phyloP scores from a whole-genome alignment of 2,797 vertebrate genomes.

The Myotis myotis region DNA sequence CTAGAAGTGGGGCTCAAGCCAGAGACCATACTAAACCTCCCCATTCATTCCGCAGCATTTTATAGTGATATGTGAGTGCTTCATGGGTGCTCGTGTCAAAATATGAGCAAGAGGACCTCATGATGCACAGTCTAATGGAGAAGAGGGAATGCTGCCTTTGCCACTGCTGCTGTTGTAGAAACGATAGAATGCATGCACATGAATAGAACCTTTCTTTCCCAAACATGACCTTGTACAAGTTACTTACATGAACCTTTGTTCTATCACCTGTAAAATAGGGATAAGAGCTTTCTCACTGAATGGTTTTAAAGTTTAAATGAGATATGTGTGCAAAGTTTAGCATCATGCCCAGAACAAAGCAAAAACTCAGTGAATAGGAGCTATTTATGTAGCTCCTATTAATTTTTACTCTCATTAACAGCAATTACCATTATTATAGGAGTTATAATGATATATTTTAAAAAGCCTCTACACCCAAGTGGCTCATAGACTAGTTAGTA shows the following conservation, averaged over 20 bases:
- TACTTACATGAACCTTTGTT: not conserved
- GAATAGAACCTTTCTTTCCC: not conserved
- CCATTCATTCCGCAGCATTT: not conserved
- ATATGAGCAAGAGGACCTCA: not conserved
- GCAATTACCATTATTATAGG: not conserved
- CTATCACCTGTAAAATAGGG: not conserved
- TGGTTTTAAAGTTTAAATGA: not conserved
- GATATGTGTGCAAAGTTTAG: not conserved
- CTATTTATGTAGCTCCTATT: not conserved
- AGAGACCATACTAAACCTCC: not conserved
- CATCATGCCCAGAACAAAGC: not conserved
- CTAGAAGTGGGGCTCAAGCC: not conserved
- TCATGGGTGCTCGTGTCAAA: not conserved
- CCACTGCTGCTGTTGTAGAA: not conserved
- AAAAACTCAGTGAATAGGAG: not conserved
- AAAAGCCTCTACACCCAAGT: not conserved
- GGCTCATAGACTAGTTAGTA: not conserved
- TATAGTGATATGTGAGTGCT: not conserved
- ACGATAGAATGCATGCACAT: accelerated
- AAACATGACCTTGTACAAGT: not conserved
- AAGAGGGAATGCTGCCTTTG: not conserved
- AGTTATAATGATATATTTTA: not conserved
- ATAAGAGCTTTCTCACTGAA: not conserved
- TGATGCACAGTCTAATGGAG: not conserved
- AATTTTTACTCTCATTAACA: not conserved